phyloP scores from a whole-genome alignment of 1,140 invertebrate genomes.

The Brachionus calyciflorus region DNA sequence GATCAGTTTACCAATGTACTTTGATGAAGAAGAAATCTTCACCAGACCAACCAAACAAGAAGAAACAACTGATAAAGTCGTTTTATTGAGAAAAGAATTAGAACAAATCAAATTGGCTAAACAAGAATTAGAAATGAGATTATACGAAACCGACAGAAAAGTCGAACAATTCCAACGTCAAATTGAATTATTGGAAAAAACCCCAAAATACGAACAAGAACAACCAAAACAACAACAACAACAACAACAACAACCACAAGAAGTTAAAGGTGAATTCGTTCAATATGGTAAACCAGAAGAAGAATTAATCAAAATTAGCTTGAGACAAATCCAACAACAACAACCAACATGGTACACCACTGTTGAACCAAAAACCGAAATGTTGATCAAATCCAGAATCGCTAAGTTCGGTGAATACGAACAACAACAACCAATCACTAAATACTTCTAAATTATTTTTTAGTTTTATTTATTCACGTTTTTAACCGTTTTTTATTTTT shows the following conservation, averaged over 20 bases:
- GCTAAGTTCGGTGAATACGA: neutral
- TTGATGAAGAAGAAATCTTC: constrained; percentile 29
- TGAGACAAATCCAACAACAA: constrained; percentile 16
- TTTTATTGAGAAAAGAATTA: constrained; percentile 24
- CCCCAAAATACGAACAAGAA: neutral
- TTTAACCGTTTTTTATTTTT: too few relatives aligned
- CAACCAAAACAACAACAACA: constrained; percentile 1
- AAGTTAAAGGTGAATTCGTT: constrained; percentile 17
- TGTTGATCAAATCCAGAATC: neutral
- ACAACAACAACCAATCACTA: constrained; percentile 34
- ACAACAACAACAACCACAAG: neutral
- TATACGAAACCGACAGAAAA: constrained; percentile 24
- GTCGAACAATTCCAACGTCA: constrained; percentile 30
- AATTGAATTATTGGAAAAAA: constrained; percentile 19
- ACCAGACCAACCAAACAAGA: neutral
- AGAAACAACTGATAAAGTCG: neutral
- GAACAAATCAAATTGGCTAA: constrained; percentile 22
- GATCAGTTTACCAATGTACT: constrained; percentile 15
- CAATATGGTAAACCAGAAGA: constrained; percentile 31
- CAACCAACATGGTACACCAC: constrained; percentile 32
- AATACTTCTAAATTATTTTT: constrained; percentile 20
- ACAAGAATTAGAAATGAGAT: constrained; percentile 24
- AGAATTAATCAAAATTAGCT: constrained; percentile 29
- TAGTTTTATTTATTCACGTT: neutral
- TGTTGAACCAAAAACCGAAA: neutral